A percentile compares a stretch with the other conserved stretches of the same genome.
These are phyloP conservation scores for Glareola pratincola DNA, from an alignment of 2,113 vertebrate genomes.

Conservation along the genomic window DNA sequence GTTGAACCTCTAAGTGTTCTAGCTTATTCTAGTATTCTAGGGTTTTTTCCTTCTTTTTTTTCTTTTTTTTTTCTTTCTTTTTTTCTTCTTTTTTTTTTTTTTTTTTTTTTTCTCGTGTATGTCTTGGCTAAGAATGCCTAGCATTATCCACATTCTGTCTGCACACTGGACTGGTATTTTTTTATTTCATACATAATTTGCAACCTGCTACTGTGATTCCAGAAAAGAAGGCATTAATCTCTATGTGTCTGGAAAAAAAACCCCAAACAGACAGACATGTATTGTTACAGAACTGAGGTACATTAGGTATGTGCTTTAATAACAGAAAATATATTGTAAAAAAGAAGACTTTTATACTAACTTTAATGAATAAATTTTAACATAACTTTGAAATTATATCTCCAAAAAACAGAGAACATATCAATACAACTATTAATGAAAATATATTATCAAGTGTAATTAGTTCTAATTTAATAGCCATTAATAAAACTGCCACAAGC, in stretches of 20 bases:
- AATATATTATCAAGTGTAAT: background rate
- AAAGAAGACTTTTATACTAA: background rate
- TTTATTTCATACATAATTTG: background rate
- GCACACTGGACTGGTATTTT: background rate
- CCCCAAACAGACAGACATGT: background rate
- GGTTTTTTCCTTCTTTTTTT: no score
- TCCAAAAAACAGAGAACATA: background rate
- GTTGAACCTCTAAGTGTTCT: background rate
- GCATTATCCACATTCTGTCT: background rate
- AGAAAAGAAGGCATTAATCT: background rate
- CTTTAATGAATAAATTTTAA: background rate
- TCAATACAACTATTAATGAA: background rate
- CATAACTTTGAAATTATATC: background rate
- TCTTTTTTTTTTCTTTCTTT: no score
- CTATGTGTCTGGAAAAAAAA: background rate
- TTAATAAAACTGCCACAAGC: background rate
- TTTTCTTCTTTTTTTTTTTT: accelerated
- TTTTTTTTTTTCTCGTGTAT: background rate
- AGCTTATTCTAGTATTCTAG: background rate
- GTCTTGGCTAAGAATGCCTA: background rate
- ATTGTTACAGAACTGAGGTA: background rate
- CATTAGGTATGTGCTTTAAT: background rate
- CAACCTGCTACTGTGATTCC: background rate
- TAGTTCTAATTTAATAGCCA: background rate
- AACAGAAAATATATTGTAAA: background rate